Evolutionary conservation across 2,888 invertebrate genomes (phyloP), one percentile per base, ranked within the genome.

Genomic region (Leptopilina myrica): DNA sequence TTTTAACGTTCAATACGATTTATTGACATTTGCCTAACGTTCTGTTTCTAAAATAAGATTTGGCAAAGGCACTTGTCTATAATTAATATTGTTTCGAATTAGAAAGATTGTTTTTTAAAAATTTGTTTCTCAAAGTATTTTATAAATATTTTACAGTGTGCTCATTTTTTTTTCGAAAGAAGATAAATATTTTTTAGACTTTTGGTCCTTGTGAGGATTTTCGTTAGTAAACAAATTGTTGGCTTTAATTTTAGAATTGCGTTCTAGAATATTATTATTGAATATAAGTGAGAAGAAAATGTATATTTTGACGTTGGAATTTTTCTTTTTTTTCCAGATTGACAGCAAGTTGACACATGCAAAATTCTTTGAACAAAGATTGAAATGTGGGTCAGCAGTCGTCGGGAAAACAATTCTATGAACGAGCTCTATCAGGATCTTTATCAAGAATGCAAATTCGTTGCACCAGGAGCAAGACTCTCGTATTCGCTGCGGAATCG

Each of bases 401-500:
- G 67, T 14, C 77, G 79, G 76, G 59, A 81, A 73, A 79, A 77
- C 46, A 80, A 82, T 73, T 80, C 80, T 65, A 93, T 93, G 88
- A 93, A 94, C 85, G 88, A 91, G 64, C 88, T 93, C 83, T 95
- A 95, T 90, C 92, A 92, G 82, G 95, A 95, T 84, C 92, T 96
- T 77, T 93, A 95, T 87, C 93, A 93, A 82, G 95, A 95, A 91
- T 95, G 95, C 89, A 94, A 93, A 90, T 93, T 93, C 89, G 94
- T 94, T 80, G 94, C 94, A 56, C 96, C 96, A 0, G 95, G 95
- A 56, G 95, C 95, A 0, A 93, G 95, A 81, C 93, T 96, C 49
- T 92, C 94, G 0, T 93, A 93, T 85, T 87, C 91, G 40, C 87
- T 95, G 40, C 91, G 94, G 81, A 93, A 91, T 85, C 92, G 92